Evolutionary conservation across 2,113 vertebrate species (phyloP).

Genomic region (Hydrochoerus hydrochaeris): DNA sequence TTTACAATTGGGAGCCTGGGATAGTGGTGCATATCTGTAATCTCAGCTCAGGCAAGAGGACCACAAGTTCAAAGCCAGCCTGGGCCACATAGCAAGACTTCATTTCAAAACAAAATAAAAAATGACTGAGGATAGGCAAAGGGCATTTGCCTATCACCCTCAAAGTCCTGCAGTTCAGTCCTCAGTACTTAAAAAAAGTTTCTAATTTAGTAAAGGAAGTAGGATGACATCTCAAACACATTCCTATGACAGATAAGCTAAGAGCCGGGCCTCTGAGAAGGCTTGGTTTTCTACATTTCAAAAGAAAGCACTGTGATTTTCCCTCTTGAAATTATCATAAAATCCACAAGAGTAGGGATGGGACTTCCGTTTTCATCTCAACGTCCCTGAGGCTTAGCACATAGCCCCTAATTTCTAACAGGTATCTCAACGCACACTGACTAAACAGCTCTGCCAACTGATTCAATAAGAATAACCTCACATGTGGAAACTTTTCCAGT

Average conservation of each 20-base stretch:
- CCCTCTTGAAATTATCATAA: background rate
- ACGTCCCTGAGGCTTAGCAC: background rate
- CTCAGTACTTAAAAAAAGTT: background rate
- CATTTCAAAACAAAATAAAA: background rate
- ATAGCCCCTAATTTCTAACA: fast-evolving
- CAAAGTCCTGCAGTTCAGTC: background rate
- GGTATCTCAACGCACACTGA: fast-evolving
- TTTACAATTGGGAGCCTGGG: background rate
- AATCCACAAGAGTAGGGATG: background rate
- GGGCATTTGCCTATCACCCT: background rate
- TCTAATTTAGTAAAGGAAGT: background rate
- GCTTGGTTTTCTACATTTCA: background rate
- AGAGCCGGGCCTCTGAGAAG: background rate
- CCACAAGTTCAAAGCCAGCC: background rate
- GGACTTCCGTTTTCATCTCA: background rate
- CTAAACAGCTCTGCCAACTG: background rate
- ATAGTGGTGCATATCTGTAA: background rate
- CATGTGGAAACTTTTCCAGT: background rate
- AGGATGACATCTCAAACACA: background rate
- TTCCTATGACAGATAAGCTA: background rate
- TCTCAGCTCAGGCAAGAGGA: background rate
- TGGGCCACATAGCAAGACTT: background rate
- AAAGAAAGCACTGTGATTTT: background rate
- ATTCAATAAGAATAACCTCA: background rate
- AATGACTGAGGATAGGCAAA: background rate